Evolutionary conservation across 2,888 invertebrate species (phyloP).

Genomic region (Metallyticus violacea): DNA sequence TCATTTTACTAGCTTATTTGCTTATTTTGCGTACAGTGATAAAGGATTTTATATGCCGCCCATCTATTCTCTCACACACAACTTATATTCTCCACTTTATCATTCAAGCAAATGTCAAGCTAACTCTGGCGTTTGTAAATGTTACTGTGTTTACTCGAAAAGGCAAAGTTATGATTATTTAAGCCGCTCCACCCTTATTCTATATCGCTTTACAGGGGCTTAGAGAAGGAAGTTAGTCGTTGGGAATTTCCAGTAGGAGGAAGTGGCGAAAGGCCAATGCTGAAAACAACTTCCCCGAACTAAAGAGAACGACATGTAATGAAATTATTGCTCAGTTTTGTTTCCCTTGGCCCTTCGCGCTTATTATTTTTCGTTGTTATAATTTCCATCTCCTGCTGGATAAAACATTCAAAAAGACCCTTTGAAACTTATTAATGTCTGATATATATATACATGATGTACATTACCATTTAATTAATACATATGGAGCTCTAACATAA

Average conservation of each 20-base stretch:
- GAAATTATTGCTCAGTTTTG: not conserved
- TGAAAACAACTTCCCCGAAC: not conserved
- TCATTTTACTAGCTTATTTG: not conserved
- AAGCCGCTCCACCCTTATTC: not conserved
- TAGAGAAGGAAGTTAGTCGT: not conserved
- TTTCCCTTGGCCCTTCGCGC: not conserved
- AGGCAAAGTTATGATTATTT: not conserved
- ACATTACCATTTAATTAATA: no score
- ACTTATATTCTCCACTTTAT: not conserved
- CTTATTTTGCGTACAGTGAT: not conserved
- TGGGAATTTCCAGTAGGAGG: not conserved
- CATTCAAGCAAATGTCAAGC: not conserved
- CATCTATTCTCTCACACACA: not conserved
- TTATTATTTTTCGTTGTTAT: not conserved
- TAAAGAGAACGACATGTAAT: not conserved
- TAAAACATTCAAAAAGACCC: no score
- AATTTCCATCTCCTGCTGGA: not conserved
- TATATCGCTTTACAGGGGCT: not conserved
- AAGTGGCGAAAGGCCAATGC: not conserved
- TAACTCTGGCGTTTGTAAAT: not conserved
- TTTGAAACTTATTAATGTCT: no score
- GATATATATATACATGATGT: no score
- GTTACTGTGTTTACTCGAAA: not conserved
- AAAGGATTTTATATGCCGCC: not conserved
- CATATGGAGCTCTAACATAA: no score